Evolutionary conservation across 2,888 invertebrate species (phyloP), one percentile per base, ranked within the genome.

Genomic region (Drosophila flavopinicola): DNA sequence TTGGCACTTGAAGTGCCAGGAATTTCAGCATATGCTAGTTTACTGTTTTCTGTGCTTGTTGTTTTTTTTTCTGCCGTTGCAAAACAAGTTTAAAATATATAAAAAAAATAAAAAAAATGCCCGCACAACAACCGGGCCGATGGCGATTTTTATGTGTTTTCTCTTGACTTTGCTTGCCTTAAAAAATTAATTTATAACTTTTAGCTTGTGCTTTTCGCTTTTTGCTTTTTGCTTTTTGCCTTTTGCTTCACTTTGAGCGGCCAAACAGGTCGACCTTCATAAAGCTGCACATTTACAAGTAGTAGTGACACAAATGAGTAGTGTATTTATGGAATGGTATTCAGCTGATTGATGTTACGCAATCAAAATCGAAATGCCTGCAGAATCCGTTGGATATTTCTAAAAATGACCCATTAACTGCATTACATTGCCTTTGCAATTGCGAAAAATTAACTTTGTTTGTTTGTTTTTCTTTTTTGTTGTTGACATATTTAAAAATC

Each of bases 201-300:
- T 72, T 20, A 20, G 20, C 20, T 20, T 2, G 20, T 20, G 20
- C 20, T 20, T 20, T 20, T 20, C 4, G 20, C 20, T 20, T 20
- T 20, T 61, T 54, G 66, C 58, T 20, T 20, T 20, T 20, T 20
- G 20, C 20, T 20, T 20, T 20, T 20, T n/a, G n/a, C 57, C 45
- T 47, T 35, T 75, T 78, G 63, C 42, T 30, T 52, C 37, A 45
- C 37, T 58, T 47, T 33, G 45, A 44, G 35, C 53, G 25, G 64
- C 66, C 32, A 77, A 78, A 78, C 80, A 80, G 54, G 77, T 63
- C 64, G 80, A 78, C 80, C 77, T 78, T 78, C 77, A 25, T 25
- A 27, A 13, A 39, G 3, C 17, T 44, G 30, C 20, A 44, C 30
- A 30, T 23, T 30, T 9, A 30, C 44, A 20, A 20, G 17, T n/a